phyloP scores from a whole-genome alignment of 2,113 vertebrate species.

The Tachuris rubrigastra region DNA sequence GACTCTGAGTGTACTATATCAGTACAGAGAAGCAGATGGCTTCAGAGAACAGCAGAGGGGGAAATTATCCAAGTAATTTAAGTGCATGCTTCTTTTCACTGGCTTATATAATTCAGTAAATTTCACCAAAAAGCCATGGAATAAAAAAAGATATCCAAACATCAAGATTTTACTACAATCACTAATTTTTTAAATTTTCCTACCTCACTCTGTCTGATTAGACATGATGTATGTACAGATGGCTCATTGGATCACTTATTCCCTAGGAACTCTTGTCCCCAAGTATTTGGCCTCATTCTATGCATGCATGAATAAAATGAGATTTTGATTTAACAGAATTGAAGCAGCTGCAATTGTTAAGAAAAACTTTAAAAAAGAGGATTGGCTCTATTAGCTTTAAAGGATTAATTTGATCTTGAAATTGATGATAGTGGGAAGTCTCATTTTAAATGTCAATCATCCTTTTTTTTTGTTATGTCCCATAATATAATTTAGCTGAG shows the following conservation, averaged over 20 bases:
- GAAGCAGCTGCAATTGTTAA: background rate
- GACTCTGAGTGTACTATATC: background rate
- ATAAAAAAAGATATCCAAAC: background rate
- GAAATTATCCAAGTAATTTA: background rate
- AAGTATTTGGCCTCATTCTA: slow-evolving; percentile 11
- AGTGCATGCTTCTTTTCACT: background rate
- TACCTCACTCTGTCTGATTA: background rate
- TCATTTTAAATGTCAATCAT: background rate
- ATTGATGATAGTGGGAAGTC: background rate
- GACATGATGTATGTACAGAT: background rate
- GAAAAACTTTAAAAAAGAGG: background rate
- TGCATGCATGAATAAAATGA: slow-evolving; percentile 5
- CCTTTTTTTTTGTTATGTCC: background rate
- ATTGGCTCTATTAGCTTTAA: background rate
- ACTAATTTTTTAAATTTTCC: background rate
- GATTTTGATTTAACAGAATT: background rate
- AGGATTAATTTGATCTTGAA: background rate
- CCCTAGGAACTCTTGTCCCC: background rate
- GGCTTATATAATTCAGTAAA: background rate
- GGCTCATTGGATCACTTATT: background rate
- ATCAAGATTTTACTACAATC: background rate
- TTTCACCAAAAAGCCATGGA: background rate
- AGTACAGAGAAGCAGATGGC: background rate
- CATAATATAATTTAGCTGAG: background rate
- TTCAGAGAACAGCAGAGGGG: background rate